Conservation (phyloP, 2,888 invertebrate genomes). For the Aspidiotus destructor region DNA sequence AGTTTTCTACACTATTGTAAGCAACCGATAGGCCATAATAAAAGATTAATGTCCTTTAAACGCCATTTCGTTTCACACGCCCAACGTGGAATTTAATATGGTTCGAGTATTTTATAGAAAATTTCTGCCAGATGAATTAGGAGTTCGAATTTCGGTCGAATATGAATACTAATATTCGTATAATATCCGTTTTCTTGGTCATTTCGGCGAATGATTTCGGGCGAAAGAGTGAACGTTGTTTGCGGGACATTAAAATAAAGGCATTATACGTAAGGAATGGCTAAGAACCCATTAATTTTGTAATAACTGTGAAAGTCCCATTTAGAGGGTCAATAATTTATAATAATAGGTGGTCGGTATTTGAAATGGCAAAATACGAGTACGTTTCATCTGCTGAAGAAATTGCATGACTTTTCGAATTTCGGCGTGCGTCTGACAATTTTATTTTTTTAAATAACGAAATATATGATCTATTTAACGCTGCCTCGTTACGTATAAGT, state of each 20-base stretch:
- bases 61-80: neutral
- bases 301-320: slow-evolving; percentile 2
- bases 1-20: no score
- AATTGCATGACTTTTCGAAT: slow-evolving; percentile 2
- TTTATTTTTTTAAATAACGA: neutral
- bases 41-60: neutral
- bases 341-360: slow-evolving; percentile 24
- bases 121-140: neutral
- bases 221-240: neutral
- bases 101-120: neutral
- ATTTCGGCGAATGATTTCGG: slow-evolving; percentile 1
- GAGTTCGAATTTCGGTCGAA: neutral
- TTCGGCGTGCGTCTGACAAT: slow-evolving; percentile 1
- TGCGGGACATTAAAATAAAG: neutral
- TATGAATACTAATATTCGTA: slow-evolving; percentile 2
- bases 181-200: slow-evolving; percentile 4
- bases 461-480: neutral
- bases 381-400: neutral
- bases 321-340: slow-evolving; percentile 30
- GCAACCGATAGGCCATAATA: neutral
- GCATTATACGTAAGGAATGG: neutral
- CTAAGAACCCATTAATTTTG: slow-evolving; percentile 3
- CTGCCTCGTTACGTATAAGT: neutral
- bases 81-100: slow-evolving; percentile 3
- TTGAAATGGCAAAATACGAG: slow-evolving; percentile 12